Evolutionary conservation across 2,888 invertebrate species (phyloP).

Genomic region (Cheiracanthium punctorium): DNA sequence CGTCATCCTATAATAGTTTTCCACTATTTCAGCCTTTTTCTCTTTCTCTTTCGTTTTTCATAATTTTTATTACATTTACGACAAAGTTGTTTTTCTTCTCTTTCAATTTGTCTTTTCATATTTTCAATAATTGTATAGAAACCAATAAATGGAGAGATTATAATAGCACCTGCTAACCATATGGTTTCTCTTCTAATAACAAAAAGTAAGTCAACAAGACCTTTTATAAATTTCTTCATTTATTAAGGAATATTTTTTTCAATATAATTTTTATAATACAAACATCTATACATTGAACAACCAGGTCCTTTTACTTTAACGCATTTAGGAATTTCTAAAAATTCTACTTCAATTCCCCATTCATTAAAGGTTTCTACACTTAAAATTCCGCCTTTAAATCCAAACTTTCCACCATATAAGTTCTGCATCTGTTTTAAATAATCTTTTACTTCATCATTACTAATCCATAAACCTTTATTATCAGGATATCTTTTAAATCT

Average conservation of each 20-base stretch:
- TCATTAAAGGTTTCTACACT: not conserved
- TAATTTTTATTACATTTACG: no score
- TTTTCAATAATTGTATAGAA: no score
- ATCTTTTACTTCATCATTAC: not conserved
- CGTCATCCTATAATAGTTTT: no score
- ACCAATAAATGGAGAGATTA: no score
- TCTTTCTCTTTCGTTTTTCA: no score
- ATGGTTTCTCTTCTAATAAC: no score
- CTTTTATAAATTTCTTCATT: no score
- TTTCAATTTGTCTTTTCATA: no score
- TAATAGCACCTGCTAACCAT: no score
- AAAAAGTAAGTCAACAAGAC: no score
- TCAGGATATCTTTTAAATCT: constrained; percentile 10
- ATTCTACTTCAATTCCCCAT: not conserved
- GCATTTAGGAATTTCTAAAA: not conserved
- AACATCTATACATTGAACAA: not conserved
- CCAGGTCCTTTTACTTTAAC: constrained; percentile 1
- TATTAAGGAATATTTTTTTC: not conserved
- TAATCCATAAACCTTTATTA: constrained; percentile 2
- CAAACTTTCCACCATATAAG: not conserved
- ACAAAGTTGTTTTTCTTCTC: no score
- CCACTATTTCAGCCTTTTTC: no score
- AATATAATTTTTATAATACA: not conserved
- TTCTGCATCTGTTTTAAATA: not conserved
- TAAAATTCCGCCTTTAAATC: not conserved